These are phyloP conservation scores for Corydoras maculifer DNA, from an alignment of 2,113 vertebrate species.

Conservation along the genomic window DNA sequence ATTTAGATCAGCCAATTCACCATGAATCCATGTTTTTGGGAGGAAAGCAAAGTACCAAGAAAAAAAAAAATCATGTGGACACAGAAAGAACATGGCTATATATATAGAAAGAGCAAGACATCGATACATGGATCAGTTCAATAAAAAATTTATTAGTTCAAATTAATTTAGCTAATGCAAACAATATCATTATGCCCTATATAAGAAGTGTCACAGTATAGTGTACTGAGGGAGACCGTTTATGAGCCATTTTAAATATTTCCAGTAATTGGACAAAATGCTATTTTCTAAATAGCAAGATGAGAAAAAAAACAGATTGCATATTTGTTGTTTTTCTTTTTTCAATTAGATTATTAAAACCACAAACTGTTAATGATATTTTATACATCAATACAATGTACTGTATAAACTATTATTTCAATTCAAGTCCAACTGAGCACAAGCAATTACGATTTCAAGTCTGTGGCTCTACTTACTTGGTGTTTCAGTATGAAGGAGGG, in stretches of 20 bases:
- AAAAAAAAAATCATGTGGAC: too few relatives aligned
- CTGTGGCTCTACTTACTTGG: not conserved
- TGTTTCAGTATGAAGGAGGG: not conserved
- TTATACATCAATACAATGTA: not conserved
- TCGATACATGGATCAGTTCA: not conserved
- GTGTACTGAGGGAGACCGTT: slow-evolving; percentile 9
- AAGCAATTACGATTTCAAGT: slow-evolving; percentile 22
- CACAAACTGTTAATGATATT: not conserved
- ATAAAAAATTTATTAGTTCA: too few relatives aligned
- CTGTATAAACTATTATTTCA: not conserved
- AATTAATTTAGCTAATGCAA: not conserved
- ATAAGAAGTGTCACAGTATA: slow-evolving; percentile 10
- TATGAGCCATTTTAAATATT: slow-evolving; percentile 19
- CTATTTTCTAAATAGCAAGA: not conserved
- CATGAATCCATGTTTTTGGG: too few relatives aligned
- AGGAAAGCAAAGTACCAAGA: too few relatives aligned
- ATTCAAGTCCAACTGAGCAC: not conserved
- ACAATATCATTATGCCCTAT: not conserved
- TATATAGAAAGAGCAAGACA: slow-evolving; percentile 9
- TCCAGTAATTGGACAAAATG: not conserved
- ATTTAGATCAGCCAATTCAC: too few relatives aligned
- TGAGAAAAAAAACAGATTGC: too few relatives aligned
- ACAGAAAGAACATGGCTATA: not conserved
- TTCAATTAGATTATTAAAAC: not conserved
- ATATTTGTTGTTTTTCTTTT: too few relatives aligned